These are phyloP conservation scores for Bibio marci DNA, from an alignment of 2,888 invertebrate species.

Conservation along the genomic window DNA sequence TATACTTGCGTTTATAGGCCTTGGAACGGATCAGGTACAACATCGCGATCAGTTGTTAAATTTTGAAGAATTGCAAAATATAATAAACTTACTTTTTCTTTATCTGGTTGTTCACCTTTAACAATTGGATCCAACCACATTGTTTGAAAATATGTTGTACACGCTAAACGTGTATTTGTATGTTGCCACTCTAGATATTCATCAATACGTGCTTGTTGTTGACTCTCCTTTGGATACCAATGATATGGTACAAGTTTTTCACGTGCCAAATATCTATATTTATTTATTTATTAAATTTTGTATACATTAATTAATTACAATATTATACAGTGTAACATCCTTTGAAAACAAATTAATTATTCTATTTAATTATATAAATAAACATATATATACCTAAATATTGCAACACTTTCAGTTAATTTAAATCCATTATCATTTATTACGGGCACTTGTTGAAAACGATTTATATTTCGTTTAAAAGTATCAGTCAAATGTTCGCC, in stretches of 20 bases:
- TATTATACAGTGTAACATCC: no score
- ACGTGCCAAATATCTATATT: conserved; percentile 34
- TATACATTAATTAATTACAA: no score
- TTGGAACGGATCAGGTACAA: no score
- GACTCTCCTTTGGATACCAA: conserved; percentile 48
- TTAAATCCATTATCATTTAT: conserved; percentile 50
- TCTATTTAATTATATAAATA: no score
- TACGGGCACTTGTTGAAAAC: conserved; percentile 44
- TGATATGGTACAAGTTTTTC: conserved; percentile 37
- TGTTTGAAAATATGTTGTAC: conserved; percentile 39
- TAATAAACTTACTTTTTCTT: conserved; percentile 23
- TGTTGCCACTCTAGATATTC: conserved; percentile 63
- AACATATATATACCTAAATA: conserved; percentile 31
- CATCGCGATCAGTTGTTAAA: no score
- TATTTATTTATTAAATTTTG: no score
- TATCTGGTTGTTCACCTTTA: conserved; percentile 30
- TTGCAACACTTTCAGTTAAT: conserved; percentile 49
- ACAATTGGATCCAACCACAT: conserved; percentile 34
- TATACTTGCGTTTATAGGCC: no score
- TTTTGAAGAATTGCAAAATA: no score
- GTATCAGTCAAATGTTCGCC: conserved; percentile 46
- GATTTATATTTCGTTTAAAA: conserved; percentile 36
- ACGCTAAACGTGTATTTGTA: conserved; percentile 37
- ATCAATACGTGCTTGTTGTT: conserved; percentile 43
- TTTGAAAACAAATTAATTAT: no score